These are phyloP conservation scores for Plemyria rubiginata DNA, from an alignment of 2,888 invertebrate species.

Conservation along the genomic window DNA sequence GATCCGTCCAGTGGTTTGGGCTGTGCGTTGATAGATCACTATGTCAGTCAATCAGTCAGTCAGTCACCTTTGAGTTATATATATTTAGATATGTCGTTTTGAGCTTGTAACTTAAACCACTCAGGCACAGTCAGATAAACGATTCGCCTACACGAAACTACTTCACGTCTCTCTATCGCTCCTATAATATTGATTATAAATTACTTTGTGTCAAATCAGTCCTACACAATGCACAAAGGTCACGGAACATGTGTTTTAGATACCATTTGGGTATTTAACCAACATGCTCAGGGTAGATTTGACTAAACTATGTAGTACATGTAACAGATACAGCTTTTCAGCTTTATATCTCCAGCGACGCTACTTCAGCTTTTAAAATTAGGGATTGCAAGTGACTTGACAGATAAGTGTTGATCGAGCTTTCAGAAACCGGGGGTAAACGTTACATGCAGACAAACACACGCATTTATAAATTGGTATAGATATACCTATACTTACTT, in stretches of 20 bases:
- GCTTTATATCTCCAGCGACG: too few relatives aligned
- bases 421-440: too few relatives aligned
- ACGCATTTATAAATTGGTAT: background rate
- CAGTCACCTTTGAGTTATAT: too few relatives aligned
- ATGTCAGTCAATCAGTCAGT: too few relatives aligned
- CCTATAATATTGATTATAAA: conserved; percentile 56
- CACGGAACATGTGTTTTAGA: conserved; percentile 20
- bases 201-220: conserved; percentile 58
- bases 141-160: conserved; percentile 52
- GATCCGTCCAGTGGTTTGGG: too few relatives aligned
- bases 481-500: background rate
- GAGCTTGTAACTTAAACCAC: conserved; percentile 39
- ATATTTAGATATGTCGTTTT: too few relatives aligned
- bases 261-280: conserved; percentile 4
- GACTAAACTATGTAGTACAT: too few relatives aligned
- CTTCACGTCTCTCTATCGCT: conserved; percentile 50
- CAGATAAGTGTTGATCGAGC: too few relatives aligned
- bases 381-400: too few relatives aligned
- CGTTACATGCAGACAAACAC: background rate
- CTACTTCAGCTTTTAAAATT: too few relatives aligned
- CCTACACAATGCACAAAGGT: conserved; percentile 50
- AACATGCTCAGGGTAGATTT: background rate
- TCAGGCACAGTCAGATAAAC: conserved; percentile 56
- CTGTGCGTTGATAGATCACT: too few relatives aligned
- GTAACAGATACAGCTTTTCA: too few relatives aligned